A percentile compares a stretch with the other conserved stretches of the same genome.
Conservation (phyloP, 2,888 invertebrate genomes). For the Noctua fimbriata region DNA sequence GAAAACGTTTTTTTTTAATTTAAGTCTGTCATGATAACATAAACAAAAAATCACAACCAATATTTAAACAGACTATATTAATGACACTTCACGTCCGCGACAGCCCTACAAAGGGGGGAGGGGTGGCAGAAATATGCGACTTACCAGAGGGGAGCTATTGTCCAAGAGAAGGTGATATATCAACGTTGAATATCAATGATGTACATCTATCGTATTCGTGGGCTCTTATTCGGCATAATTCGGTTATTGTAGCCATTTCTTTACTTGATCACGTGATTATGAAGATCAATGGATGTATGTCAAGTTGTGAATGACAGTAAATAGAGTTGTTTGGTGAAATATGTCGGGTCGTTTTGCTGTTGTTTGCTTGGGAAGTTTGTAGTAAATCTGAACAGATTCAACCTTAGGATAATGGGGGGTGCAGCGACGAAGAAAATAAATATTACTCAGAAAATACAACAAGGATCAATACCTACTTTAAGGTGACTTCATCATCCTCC, state of each 20-base stretch:
- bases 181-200: constrained; percentile 86
- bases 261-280: constrained; percentile 82
- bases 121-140: constrained; percentile 77
- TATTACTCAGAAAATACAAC: background rate
- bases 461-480: background rate
- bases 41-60: constrained; percentile 11
- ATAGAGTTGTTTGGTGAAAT: constrained; percentile 56
- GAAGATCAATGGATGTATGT: constrained; percentile 75
- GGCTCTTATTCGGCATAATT: constrained; percentile 81
- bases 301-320: constrained; percentile 60
- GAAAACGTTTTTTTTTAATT: background rate
- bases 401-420: background rate
- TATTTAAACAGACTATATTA: constrained; percentile 30
- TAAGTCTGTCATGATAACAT: background rate
- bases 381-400: background rate
- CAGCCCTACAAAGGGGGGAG: constrained; percentile 75
- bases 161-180: constrained; percentile 82
- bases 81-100: constrained; percentile 33
- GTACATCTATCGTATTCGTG: constrained; percentile 80
- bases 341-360: constrained; percentile 25
- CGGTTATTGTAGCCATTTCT: constrained; percentile 78
- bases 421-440: background rate
- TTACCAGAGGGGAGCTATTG: constrained; percentile 79
- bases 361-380: constrained; percentile 6
- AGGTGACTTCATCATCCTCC: background rate